Base-by-base conservation (phyloP, 2,113 vertebrate genomes). In the Meriones unguiculatus region DNA sequence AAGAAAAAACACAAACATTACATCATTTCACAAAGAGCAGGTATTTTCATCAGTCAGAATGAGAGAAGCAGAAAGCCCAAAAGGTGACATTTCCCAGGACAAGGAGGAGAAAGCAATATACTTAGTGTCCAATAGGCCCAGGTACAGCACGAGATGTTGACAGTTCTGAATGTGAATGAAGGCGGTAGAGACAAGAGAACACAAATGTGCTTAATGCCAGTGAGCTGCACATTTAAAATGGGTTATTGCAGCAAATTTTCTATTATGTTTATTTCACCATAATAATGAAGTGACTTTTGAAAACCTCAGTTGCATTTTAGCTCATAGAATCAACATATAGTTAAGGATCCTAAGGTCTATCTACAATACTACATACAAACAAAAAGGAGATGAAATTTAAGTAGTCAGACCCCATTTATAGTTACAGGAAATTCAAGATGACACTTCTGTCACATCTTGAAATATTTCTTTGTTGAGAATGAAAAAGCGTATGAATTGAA, bases 251-350 rank as follows among this genome's bases (percentile, higher is more conserved):
- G 28, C 67, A 35, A 92, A 46, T 57, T 93, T 81, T 76, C 54
- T 80, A 5, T 54, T 50, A 17, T 38, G 18, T 85, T 54, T 73
- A 52, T 88, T 91, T 50, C 32, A 89, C 50, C 10, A 93, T 15
- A 69, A 59, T 76, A 57, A 84, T 80, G 86, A 95, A 86, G 38
- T 54, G 59, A 93, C 46, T 2, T 25, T 78, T 46, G 11, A 89
- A 64, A n/a, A 59, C 9, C 93, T 86, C 13, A 88, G 73, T 59
- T 92, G 69, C 64, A 13, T 62, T 95, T 85, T 87, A 96, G 38
- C 25, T 35, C 41, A 50, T 32, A 76, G 62, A 82, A 76, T 1
- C 11, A 72, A 92, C 32, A 62, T 1, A 38, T 75, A 0, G 30
- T 32, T 86, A n/a, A 82, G 28, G 28, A 77, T 67, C 85, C 35